Percentiles rank a stretch among this genome's conserved stretches.
Evolutionary conservation across 2,888 invertebrate species (phyloP).

Genomic region (Plebejus melissa): DNA sequence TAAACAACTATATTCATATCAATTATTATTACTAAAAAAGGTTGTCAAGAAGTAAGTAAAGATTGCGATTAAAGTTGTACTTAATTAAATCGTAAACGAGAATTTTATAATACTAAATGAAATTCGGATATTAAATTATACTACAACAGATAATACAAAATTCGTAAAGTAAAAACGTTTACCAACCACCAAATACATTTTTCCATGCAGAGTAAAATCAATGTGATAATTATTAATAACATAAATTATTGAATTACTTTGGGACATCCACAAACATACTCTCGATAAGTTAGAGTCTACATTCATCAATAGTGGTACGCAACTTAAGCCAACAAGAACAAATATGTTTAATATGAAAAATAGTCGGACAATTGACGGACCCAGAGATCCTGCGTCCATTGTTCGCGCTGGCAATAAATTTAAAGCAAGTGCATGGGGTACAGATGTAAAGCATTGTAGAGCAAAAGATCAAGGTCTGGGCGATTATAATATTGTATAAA

Average conservation of each 20-base stretch:
- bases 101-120: background rate
- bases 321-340: constrained; percentile 42
- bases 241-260: constrained; percentile 33
- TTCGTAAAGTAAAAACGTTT: constrained; percentile 31
- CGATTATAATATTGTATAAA: constrained; percentile 45
- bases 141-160: background rate
- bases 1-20: constrained; percentile 9
- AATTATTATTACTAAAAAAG: constrained; percentile 23
- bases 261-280: background rate
- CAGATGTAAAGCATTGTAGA: constrained; percentile 47
- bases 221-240: constrained; percentile 38
- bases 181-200: constrained; percentile 41
- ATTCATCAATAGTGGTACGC: constrained; percentile 7
- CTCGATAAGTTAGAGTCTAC: constrained; percentile 26
- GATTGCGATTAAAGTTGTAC: background rate
- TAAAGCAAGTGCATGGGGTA: constrained; percentile 39
- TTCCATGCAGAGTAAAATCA: constrained; percentile 40
- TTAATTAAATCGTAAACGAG: background rate
- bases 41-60: constrained; percentile 3
- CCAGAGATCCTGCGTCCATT: constrained; percentile 50
- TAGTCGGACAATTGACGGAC: constrained; percentile 47
- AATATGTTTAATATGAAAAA: constrained; percentile 49
- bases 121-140: background rate
- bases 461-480: constrained; percentile 45
- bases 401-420: constrained; percentile 43